phyloP scores from a whole-genome alignment of 1,140 invertebrate genomes.

The Leptinotarsa texana region DNA sequence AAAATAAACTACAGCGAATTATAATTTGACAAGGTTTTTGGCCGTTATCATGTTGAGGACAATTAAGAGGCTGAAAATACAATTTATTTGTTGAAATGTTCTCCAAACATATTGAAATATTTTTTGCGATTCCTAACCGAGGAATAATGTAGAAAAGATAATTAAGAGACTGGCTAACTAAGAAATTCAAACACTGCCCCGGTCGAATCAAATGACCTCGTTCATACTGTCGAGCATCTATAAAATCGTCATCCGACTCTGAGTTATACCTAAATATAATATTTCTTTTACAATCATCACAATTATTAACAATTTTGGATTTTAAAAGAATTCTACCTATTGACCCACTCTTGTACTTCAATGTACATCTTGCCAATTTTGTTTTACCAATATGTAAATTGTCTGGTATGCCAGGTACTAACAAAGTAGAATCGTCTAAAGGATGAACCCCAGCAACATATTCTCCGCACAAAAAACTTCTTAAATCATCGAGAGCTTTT shows the following conservation, averaged over 20 bases:
- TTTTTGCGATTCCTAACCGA: not conserved
- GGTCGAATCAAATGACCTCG: not conserved
- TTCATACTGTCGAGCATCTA: not conserved
- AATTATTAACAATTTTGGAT: not conserved
- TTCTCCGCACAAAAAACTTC: constrained; percentile 18
- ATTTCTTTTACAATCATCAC: constrained; percentile 1
- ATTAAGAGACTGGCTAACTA: not conserved
- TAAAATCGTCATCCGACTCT: not conserved
- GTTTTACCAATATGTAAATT: not conserved
- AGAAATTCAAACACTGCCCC: not conserved
- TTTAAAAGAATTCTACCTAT: not conserved
- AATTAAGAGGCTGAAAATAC: not conserved
- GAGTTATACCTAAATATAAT: not conserved
- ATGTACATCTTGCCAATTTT: not conserved
- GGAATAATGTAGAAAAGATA: not conserved
- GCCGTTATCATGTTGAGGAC: not conserved
- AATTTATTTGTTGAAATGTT: not conserved
- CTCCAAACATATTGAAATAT: not conserved
- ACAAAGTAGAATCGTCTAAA: not conserved
- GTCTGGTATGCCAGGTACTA: not conserved
- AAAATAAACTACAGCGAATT: constrained; percentile 1
- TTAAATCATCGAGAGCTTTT: constrained; percentile 24
- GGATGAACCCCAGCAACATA: not conserved
- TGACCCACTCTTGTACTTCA: constrained; percentile 12
- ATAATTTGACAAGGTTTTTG: not conserved